A percentile compares a stretch with the other conserved stretches of the same genome.
Conservation (phyloP, 1,140 invertebrate species). For the Sipha flava region DNA sequence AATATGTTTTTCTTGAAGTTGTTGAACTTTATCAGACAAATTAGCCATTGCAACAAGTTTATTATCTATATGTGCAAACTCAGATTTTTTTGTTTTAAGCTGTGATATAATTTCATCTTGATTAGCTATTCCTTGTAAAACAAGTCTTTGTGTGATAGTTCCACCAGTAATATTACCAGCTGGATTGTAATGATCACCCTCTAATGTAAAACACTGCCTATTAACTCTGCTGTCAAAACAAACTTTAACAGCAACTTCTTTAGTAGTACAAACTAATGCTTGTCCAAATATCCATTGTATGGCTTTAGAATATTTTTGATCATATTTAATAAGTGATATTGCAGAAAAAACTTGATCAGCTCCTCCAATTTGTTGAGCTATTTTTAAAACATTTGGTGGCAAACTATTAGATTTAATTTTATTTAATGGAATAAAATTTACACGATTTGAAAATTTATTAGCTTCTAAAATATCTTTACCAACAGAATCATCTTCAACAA, state of each 20-base stretch:
- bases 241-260: slow-evolving; percentile 68
- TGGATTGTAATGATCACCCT: slow-evolving; percentile 88
- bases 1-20: neutral
- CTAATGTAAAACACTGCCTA: slow-evolving; percentile 76
- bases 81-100: neutral
- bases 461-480: slow-evolving; percentile 74
- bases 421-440: slow-evolving; percentile 88
- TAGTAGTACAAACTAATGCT: slow-evolving; percentile 72
- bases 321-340: slow-evolving; percentile 71
- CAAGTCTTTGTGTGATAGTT: slow-evolving; percentile 25
- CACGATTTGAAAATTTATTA: slow-evolving; percentile 67
- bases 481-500: slow-evolving; percentile 79
- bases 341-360: slow-evolving; percentile 74
- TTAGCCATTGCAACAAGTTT: neutral
- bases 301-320: slow-evolving; percentile 58
- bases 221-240: slow-evolving; percentile 68
- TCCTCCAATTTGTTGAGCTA: slow-evolving; percentile 68
- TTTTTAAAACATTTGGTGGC: slow-evolving; percentile 51
- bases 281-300: slow-evolving; percentile 86
- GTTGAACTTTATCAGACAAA: neutral
- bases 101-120: slow-evolving; percentile 11
- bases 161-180: slow-evolving; percentile 74
- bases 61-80: neutral
- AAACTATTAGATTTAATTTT: slow-evolving; percentile 65
- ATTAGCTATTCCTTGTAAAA: neutral